Evolutionary conservation across 30 jellyfish, hydroid and myxozoan genomes (phyloP).

Genomic region (Aurelia aurita complex sp. Pacific): DNA sequence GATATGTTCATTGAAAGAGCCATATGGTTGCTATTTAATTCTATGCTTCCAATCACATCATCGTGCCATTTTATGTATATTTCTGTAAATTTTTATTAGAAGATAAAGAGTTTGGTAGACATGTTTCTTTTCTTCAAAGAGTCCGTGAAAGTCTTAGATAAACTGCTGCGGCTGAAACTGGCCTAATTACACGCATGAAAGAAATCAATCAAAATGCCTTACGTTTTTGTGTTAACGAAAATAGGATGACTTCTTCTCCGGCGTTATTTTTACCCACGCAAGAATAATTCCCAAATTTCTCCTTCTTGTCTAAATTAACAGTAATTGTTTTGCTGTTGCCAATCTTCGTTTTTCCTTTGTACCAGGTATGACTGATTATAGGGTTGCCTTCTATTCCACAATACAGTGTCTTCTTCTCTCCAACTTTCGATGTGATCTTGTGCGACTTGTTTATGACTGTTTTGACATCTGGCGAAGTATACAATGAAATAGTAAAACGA

Average conservation of each 20-base stretch:
- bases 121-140: too few species aligned
- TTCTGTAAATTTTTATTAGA: too few species aligned
- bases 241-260: conserved; percentile 21
- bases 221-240: conserved; percentile 22
- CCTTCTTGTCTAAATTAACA: conserved; percentile 23
- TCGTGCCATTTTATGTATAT: too few species aligned
- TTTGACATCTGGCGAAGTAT: background rate
- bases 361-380: conserved; percentile 14
- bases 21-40: too few species aligned
- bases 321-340: background rate
- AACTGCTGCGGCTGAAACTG: too few species aligned
- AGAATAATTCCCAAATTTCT: conserved; percentile 48
- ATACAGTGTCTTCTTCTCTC: conserved; percentile 13
- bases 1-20: too few species aligned
- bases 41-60: too few species aligned
- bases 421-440: conserved; percentile 18
- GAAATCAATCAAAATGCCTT: background rate
- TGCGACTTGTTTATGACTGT: background rate
- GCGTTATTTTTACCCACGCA: conserved; percentile 57
- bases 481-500: too few species aligned
- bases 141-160: too few species aligned
- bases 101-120: too few species aligned
- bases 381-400: conserved; percentile 43
- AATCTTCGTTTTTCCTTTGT: conserved; percentile 7
- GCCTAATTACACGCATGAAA: too few species aligned